Base-by-base conservation (phyloP, 1,140 invertebrate species). In the Macrotrachela quadricornifera region DNA sequence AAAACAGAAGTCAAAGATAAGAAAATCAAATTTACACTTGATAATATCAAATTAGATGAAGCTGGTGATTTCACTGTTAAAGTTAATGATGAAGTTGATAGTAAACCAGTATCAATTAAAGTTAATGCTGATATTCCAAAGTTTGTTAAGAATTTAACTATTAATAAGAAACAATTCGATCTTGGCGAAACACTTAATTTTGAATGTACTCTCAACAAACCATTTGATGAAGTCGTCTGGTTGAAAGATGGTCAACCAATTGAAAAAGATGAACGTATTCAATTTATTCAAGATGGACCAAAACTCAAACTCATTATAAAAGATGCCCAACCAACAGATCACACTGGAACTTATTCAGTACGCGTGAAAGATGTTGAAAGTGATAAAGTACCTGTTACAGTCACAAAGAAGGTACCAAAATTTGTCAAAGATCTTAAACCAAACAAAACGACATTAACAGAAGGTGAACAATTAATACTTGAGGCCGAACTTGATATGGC, bases 141-240 rank as follows among this genome's bases (percentile, higher is more conserved):
- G 8, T 30, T 30, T 30, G 21, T 30, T 30, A 30, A 30, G 21
- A 30, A 30, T 8, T 30, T 30, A 30, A 30, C 21, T 8, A 30
- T 30, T 30, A 30, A 30, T 8, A 30, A 30, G 8, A 30, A 30
- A 30, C 21, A 30, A 30, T 30, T 30, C 21, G 21, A 30, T 8
- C 2, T 30, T 21, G 51, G 44, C 3, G 51, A 53, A 36, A 14
- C 43, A 12, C 11, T 53, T 8, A 18, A 16, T 2, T 17, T 53
- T 12, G 16, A 14, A 36, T 30, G 46, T 11, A 53, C 41, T 39
- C 46, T 53, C 17, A 44, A 53, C 36, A 45, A 38, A 38, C 12
- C 11, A 38, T 8, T 46, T 38, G 36, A 46, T 21, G 36, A 45
- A 37, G 51, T 53, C 17, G 51, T 43, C 21, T 53, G 51, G 51